Base-by-base conservation (phyloP, 2,797 vertebrate genomes). In the Passerculus sandwichensis region DNA sequence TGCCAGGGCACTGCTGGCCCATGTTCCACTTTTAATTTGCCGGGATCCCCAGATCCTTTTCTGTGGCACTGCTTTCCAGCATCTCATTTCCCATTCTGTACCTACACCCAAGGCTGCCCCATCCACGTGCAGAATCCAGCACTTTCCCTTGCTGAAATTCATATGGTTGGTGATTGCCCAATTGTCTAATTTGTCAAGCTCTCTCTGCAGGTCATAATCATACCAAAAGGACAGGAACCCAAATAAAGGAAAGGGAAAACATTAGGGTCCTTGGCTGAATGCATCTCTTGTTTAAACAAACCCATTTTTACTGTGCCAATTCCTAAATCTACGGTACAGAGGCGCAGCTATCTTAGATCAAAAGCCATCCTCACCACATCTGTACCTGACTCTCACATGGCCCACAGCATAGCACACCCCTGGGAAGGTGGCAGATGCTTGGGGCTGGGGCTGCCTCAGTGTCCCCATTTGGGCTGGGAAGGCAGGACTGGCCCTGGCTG, bases 101-200 rank as follows among this genome's bases (percentile, higher is more conserved):
- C 0, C 0, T 32, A 13, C 10, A 15, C 2, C 12, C 26, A 36
- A 8, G 10, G 21, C 0, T 36, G 12, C 1, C 10, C 4, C 6
- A 25, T 5, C 20, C 16, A 54, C 21, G 4, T 17, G 13, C 20
- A 54, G 56, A 62, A 70, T 40, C 25, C 3, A 4, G 7, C 6
- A 26, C 9, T 48, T 77, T 40, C 11, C 14, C 22, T 27, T 42
- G 30, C 1, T 64, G 36, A 71, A 56, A 17, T 36, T 48, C 5
- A 13, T 29, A 15, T 30, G 12, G 1, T 8, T 32, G 36, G 15
- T 64, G 50, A 57, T 27, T 27, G 8, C 8, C 4, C 30, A 71
- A 6, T 13, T 14, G 13, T 30, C 20, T 62, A 6, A 36, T 60
- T 51, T 45, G 5, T 51, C 38, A 44, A 45, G 4, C 12, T 51